Percentiles rank a stretch among this genome's conserved stretches.
phyloP scores from a whole-genome alignment of 2,888 invertebrate species.

The Pardosa pseudoannulata region DNA sequence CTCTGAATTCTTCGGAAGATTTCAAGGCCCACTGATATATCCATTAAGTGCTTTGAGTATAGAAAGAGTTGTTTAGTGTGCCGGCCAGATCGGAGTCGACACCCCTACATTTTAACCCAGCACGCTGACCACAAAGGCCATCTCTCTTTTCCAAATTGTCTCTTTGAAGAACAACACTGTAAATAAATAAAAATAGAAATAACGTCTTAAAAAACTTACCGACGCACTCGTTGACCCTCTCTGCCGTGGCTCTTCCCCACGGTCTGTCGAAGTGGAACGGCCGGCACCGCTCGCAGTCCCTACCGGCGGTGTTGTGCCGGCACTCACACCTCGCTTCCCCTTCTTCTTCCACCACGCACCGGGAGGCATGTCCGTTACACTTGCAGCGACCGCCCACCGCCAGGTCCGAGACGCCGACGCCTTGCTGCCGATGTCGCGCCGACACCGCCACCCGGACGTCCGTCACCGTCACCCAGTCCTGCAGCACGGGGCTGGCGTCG shows the following conservation, averaged over 20 bases:
- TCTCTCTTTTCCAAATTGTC: no score
- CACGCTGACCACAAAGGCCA: background rate
- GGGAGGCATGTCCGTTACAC: slow-evolving; percentile 84
- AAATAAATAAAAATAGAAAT: no score
- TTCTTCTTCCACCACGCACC: slow-evolving; percentile 85
- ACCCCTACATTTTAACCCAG: no score
- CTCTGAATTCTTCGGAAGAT: no score
- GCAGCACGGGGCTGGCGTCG: slow-evolving; percentile 94
- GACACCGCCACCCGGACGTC: slow-evolving; percentile 93
- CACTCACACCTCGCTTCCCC: slow-evolving; percentile 95
- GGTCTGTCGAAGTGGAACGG: slow-evolving; percentile 99
- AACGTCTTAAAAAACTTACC: slow-evolving; percentile 90
- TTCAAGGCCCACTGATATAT: no score
- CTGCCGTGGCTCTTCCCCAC: slow-evolving; percentile 96
- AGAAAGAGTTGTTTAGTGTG: no score
- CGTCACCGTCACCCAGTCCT: slow-evolving; percentile 99
- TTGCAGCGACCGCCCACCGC: slow-evolving; percentile 98
- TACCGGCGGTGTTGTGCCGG: slow-evolving; percentile 97
- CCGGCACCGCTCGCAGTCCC: slow-evolving; percentile 98
- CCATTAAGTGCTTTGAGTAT: no score
- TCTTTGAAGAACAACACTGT: no score
- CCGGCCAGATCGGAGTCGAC: no score
- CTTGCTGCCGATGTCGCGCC: slow-evolving; percentile 80
- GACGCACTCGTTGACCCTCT: slow-evolving; percentile 98
- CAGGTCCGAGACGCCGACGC: slow-evolving; percentile 83